Conservation (phyloP, 2,888 invertebrate species). For the Hoplodrina blanda region DNA sequence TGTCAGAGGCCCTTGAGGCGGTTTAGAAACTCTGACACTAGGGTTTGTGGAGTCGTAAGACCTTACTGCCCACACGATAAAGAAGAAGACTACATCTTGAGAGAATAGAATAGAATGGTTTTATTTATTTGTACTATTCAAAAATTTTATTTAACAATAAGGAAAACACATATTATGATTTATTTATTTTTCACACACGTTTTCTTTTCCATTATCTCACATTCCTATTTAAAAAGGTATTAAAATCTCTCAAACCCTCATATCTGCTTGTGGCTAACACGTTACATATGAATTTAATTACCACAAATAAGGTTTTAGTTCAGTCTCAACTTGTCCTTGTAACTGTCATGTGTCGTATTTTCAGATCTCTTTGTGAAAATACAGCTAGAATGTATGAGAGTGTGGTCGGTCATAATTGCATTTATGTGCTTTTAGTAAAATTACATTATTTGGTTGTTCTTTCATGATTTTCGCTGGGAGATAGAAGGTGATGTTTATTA, state of each 20-base stretch:
- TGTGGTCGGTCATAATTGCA: not conserved
- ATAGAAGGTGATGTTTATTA: not conserved
- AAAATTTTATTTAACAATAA: no score
- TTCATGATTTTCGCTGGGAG: not conserved
- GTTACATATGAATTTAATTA: slow-evolving; percentile 12
- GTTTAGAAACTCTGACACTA: no score
- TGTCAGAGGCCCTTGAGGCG: no score
- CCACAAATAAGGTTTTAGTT: slow-evolving; percentile 9
- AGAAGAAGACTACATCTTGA: no score
- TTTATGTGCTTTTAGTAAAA: slow-evolving; percentile 22
- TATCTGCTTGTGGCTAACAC: not conserved
- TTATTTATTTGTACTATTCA: no score
- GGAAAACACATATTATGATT: no score
- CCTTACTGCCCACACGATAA: no score
- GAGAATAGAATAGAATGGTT: no score
- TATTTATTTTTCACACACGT: no score
- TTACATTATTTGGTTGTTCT: slow-evolving; percentile 16
- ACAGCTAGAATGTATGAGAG: slow-evolving; percentile 1
- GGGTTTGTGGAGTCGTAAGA: no score
- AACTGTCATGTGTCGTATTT: slow-evolving; percentile 8
- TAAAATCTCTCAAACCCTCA: not conserved
- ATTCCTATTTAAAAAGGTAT: not conserved
- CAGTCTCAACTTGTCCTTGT: slow-evolving; percentile 12
- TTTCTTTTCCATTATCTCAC: no score
- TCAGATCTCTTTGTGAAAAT: slow-evolving; percentile 22